Evolutionary conservation across 2,113 vertebrate genomes (phyloP), one percentile per base, ranked within the genome.

Genomic region (Pelmatolapia mariae): DNA sequence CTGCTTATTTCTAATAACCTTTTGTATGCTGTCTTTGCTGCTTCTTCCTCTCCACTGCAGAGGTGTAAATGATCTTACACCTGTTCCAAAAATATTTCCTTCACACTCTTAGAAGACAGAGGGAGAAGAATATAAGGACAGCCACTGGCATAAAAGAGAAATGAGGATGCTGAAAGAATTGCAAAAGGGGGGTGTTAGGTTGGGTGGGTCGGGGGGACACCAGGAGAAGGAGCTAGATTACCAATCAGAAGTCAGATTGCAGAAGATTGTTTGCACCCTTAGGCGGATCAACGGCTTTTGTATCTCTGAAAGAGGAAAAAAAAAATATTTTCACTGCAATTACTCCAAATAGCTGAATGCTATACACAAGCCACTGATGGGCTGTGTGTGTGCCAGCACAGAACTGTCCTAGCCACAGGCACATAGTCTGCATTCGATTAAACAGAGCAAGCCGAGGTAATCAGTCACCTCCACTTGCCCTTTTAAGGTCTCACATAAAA

Each of bases 381-480:
- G 63, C 40, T 45, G 78, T 63, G 86, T 53, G 80, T 63, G 86
- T 47, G 52, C n/a, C 24, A 66, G 38, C 24, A 83, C 50, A 68
- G 79, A 76, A 50, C 33, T 29, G 82, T 59, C 29, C 59, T 87
- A 68, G 91, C 90, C 91, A 88, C 52, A 68, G 89, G 93, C 89
- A 56, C 50, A 83, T 22, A 40, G 84, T 83, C 86, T 91, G 83
- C 80, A 86, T 86, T 86, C 81, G 82, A 91, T 92, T 92, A 90
- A 89, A 93, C 88, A 92, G 90, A 91, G 86, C 91, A 93, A 54
- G 71, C 89, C 43, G 19, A 89, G 40, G 82, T 84, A 85, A 92
- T 92, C 86, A 90, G 82, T 93, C 93, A 91, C 90, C 92, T 93
- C 87, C 86, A 93, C 81, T 90, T 90, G 90, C 86, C 92, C 89